A percentile compares a stretch with the other conserved stretches of the same genome.
phyloP scores from a whole-genome alignment of 2,888 invertebrate genomes.

The Globia sparganii region DNA sequence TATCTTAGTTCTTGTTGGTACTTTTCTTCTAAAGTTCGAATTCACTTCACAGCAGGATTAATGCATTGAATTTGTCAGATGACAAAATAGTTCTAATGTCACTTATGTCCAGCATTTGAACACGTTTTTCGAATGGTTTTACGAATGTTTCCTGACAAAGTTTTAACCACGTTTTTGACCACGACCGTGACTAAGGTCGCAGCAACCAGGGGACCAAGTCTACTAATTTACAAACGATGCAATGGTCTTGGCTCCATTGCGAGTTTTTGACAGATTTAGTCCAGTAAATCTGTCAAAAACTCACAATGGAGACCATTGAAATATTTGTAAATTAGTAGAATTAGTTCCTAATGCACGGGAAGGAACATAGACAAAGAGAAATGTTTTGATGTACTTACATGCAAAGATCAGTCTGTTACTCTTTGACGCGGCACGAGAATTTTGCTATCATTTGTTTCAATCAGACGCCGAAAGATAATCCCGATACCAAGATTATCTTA shows the following conservation, averaged over 20 bases:
- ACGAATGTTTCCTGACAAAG: background rate
- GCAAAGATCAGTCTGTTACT: slow-evolving; percentile 39
- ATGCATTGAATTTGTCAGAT: slow-evolving; percentile 20
- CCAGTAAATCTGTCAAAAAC: background rate
- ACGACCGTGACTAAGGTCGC: background rate
- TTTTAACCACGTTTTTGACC: background rate
- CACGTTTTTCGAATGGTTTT: slow-evolving; percentile 2
- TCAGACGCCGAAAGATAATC: slow-evolving; percentile 81
- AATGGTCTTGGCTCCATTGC: background rate
- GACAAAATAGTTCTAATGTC: slow-evolving; percentile 9
- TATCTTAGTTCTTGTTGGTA: slow-evolving; percentile 63
- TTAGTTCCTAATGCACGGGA: background rate
- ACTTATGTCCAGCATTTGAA: slow-evolving; percentile 4
- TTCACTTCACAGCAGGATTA: slow-evolving; percentile 41
- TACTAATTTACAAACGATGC: background rate
- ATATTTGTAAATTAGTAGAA: background rate
- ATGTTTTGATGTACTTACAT: slow-evolving; percentile 55
- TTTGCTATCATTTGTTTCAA: slow-evolving; percentile 49
- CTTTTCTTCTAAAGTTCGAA: slow-evolving; percentile 31
- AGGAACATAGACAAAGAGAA: background rate
- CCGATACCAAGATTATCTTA: slow-evolving; percentile 82
- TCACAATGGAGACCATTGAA: background rate
- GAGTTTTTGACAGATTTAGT: background rate
- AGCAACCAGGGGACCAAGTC: background rate
- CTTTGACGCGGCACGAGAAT: slow-evolving; percentile 35